Evolutionary conservation across 2,797 vertebrate genomes (phyloP).

Genomic region (Manis crassicaudata): DNA sequence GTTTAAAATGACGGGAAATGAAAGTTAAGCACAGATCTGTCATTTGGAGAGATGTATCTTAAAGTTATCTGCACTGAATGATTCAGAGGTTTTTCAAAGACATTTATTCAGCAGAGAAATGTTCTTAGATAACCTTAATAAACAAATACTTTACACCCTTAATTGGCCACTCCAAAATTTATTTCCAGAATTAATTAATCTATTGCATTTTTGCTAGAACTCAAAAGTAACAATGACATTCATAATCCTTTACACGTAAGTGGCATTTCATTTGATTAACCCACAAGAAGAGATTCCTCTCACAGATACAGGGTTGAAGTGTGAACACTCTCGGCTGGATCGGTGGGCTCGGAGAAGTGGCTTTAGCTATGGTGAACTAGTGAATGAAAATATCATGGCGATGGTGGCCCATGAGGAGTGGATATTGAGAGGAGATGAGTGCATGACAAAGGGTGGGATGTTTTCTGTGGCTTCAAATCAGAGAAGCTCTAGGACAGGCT

Average conservation of each 20-base stretch:
- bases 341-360: background rate
- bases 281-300: background rate
- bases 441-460: background rate
- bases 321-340: background rate
- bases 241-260: background rate
- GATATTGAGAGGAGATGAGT: background rate
- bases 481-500: background rate
- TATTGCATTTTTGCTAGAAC: background rate
- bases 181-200: slow-evolving; percentile 36
- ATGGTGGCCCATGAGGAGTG: too few species aligned
- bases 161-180: background rate
- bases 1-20: background rate
- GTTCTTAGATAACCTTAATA: background rate
- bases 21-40: background rate
- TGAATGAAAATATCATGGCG: background rate
- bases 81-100: background rate
- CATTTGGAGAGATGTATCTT: background rate
- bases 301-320: background rate
- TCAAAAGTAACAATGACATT: background rate
- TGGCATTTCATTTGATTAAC: background rate
- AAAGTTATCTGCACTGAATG: background rate
- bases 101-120: slow-evolving; percentile 8
- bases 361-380: background rate
- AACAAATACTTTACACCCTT: background rate
- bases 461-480: background rate